Evolutionary conservation across 2,113 vertebrate species (phyloP).

Genomic region (Pheucticus melanocephalus): DNA sequence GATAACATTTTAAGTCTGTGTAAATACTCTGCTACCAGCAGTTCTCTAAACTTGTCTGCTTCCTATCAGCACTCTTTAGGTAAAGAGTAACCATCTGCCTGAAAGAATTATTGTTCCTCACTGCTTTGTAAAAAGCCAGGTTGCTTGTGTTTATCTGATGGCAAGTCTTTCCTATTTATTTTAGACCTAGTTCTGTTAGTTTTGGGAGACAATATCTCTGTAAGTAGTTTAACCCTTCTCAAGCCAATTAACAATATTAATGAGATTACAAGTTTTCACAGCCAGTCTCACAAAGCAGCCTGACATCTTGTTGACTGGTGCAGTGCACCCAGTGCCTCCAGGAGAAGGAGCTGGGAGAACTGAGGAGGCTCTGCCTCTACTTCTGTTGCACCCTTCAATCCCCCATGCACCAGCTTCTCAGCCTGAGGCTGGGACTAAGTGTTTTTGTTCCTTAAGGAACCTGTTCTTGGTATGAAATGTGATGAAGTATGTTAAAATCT

Average conservation of each 20-base stretch:
- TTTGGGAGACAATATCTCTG: not conserved
- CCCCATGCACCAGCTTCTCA: not conserved
- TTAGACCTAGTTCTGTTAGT: not conserved
- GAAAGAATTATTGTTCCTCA: not conserved
- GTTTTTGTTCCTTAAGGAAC: not conserved
- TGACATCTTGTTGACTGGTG: accelerated
- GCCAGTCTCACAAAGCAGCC: not conserved
- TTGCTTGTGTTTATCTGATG: not conserved
- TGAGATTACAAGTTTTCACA: not conserved
- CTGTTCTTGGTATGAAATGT: not conserved
- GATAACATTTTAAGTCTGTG: not conserved
- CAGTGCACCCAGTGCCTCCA: not conserved
- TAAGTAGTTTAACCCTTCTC: not conserved
- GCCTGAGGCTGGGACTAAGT: not conserved
- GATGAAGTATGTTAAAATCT: not conserved
- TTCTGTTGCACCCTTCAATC: not conserved
- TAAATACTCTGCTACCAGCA: not conserved
- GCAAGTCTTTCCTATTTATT: not conserved
- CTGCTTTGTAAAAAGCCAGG: not conserved
- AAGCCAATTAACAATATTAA: not conserved
- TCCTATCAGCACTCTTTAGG: not conserved
- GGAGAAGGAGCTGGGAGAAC: not conserved
- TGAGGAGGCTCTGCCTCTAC: not conserved
- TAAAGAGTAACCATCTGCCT: not conserved
- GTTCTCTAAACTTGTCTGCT: not conserved